Evolutionary conservation across 2,888 invertebrate species (phyloP).

Genomic region (Philopedon plagiatum): DNA sequence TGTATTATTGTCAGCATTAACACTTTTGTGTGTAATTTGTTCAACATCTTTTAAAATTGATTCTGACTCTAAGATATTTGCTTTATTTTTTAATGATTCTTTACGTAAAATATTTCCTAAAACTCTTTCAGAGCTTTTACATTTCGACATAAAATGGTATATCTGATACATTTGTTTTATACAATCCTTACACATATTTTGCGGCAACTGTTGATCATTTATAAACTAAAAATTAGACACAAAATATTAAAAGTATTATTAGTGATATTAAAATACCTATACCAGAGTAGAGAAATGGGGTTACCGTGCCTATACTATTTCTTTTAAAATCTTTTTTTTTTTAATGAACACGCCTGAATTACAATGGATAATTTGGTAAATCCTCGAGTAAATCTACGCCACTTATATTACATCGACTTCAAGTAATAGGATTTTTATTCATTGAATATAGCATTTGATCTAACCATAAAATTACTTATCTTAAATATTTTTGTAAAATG

Average conservation of each 20-base stretch:
- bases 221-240: constrained; percentile 39
- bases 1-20: background rate
- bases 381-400: no score
- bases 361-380: no score
- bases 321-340: no score
- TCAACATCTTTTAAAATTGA: background rate
- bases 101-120: constrained; percentile 39
- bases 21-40: background rate
- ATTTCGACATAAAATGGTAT: constrained; percentile 44
- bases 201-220: constrained; percentile 40
- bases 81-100: constrained; percentile 13
- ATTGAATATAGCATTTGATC: no score
- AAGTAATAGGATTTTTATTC: no score
- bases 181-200: constrained; percentile 50
- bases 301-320: no score
- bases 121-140: constrained; percentile 39
- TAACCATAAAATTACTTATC: no score
- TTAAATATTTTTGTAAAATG: no score
- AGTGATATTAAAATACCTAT: no score
- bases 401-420: no score
- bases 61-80: background rate
- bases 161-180: constrained; percentile 43
- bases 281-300: no score
- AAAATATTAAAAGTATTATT: background rate
- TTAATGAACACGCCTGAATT: no score